Percentiles rank a stretch among this genome's conserved stretches.
phyloP scores from a whole-genome alignment of 2,113 vertebrate species.

The Xyrauchen texanus region DNA sequence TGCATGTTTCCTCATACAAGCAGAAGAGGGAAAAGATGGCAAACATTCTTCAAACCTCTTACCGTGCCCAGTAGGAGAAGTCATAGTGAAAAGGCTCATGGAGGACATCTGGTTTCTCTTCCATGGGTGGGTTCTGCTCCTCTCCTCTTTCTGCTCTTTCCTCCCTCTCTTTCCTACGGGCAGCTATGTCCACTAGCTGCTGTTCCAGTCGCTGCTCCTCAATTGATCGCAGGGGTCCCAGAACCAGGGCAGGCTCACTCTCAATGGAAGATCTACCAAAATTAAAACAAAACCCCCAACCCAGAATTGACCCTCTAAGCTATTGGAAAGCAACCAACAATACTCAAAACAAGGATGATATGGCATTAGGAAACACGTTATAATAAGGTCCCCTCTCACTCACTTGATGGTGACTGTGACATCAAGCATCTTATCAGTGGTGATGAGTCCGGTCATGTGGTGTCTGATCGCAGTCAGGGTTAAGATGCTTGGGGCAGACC shows the following conservation, averaged over 20 bases:
- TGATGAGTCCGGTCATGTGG: conserved; percentile 91
- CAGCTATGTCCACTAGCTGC: conserved; percentile 89
- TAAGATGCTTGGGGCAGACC: conserved; percentile 92
- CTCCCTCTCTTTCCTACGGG: conserved; percentile 85
- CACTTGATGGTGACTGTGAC: conserved; percentile 96
- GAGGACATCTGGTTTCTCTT: conserved; percentile 89
- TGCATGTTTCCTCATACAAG: too few species aligned
- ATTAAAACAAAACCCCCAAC: neutral
- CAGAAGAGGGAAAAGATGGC: too few species aligned
- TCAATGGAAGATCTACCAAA: conserved; percentile 89
- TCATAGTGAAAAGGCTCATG: conserved; percentile 90
- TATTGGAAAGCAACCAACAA: too few species aligned
- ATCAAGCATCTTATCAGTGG: conserved; percentile 91
- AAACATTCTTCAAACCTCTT: neutral
- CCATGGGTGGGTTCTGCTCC: conserved; percentile 78
- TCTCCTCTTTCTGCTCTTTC: conserved; percentile 72
- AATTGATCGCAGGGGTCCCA: conserved; percentile 87
- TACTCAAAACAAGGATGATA: too few species aligned
- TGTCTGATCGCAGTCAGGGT: conserved; percentile 93
- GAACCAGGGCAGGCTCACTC: conserved; percentile 93
- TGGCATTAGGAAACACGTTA: too few species aligned
- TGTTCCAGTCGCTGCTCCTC: conserved; percentile 90
- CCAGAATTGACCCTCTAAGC: too few species aligned
- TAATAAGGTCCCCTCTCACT: conserved; percentile 50
- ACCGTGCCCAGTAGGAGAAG: conserved; percentile 98